A percentile compares a stretch with the other conserved stretches of the same genome.
Conservation (phyloP, 2,797 vertebrate genomes). For the Gadopsis marmoratus region DNA sequence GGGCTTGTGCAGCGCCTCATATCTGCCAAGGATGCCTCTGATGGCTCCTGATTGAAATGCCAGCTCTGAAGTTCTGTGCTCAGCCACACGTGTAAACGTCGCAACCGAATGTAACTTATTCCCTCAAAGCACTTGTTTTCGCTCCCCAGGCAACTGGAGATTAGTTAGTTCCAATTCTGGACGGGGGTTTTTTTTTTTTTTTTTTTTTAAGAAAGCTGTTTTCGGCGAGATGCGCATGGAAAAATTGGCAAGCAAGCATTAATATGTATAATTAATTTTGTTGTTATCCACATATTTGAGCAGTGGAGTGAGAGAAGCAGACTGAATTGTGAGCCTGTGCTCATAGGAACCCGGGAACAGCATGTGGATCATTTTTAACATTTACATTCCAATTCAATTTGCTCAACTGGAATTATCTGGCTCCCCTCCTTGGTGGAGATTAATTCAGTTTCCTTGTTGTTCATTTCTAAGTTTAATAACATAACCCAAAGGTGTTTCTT, state of each 20-base stretch:
- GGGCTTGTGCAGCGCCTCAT: conserved; percentile 68
- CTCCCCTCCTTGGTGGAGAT: conserved; percentile 76
- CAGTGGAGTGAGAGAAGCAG: conserved; percentile 64
- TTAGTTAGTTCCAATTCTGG: conserved; percentile 80
- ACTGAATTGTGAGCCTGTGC: conserved; percentile 67
- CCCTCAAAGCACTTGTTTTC: conserved; percentile 79
- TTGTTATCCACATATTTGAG: conserved; percentile 84
- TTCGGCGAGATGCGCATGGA: conserved; percentile 67
- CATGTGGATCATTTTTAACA: conserved; percentile 75
- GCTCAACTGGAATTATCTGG: conserved; percentile 80
- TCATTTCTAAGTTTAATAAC: conserved; percentile 82
- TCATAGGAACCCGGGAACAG: conserved; percentile 64
- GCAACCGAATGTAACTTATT: conserved; percentile 78
- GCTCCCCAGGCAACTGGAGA: conserved; percentile 73
- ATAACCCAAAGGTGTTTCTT: conserved; percentile 80
- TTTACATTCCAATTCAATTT: conserved; percentile 83
- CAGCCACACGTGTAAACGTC: conserved; percentile 79
- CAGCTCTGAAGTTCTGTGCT: conserved; percentile 78
- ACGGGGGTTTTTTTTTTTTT: conserved; percentile 66
- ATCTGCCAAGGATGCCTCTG: conserved; percentile 76
- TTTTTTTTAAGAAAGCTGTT: conserved; percentile 77
- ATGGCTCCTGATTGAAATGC: conserved; percentile 81
- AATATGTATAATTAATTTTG: conserved; percentile 84
- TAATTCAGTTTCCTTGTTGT: conserved; percentile 81
- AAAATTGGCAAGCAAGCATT: conserved; percentile 81